Base-by-base conservation (phyloP, 2,113 vertebrate genomes). In the Barbus barbus region DNA sequence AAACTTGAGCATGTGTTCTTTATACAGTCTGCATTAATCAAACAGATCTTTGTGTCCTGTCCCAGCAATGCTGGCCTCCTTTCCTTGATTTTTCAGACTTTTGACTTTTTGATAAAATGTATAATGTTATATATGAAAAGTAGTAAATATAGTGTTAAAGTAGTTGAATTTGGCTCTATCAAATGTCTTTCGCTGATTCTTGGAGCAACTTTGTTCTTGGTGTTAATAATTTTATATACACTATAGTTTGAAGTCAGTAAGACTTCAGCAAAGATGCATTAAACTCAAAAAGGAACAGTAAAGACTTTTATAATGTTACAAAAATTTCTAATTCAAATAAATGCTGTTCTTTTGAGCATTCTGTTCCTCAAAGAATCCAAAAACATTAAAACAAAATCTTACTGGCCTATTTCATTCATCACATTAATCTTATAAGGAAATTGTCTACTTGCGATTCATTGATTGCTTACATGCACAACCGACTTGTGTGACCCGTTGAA, bases 21-120 rank as follows among this genome's bases (percentile, higher is more conserved):
- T 53, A 6, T 48, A 8, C 2, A 18, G 18, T 38, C 65, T 48
- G 74, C 74, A 51, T 76, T 33, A 31, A 31, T 20, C 74, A 28
- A 51, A 51, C 61, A 51, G 61, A 31, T 33, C 16, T 41, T 78
- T 0, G 9, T 56, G 28, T 76, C 53, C 48, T 72, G 71, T 81
- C 26, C 84, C 71, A 79, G 61, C 48, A 72, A 60, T 28, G 13
- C 20, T 77, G 26, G 69, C 81, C 67, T 86, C 31, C 76, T 86
- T 76, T 86, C 41, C 72, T 77, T 75, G 56, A 78, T 38, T 84
- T 13, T 14, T 53, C 26, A 36, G 24, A 73, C 28, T 51, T 51
- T 75, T 75, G 41, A 28, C 73, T 75, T 9, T 38, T 38, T 80
- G 6, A 5, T n/a, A 22, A 81, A 44, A 79, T 33, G 11, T 9